Base-by-base conservation (phyloP, 1,140 invertebrate species). In the Brachionus rotundiformis region DNA sequence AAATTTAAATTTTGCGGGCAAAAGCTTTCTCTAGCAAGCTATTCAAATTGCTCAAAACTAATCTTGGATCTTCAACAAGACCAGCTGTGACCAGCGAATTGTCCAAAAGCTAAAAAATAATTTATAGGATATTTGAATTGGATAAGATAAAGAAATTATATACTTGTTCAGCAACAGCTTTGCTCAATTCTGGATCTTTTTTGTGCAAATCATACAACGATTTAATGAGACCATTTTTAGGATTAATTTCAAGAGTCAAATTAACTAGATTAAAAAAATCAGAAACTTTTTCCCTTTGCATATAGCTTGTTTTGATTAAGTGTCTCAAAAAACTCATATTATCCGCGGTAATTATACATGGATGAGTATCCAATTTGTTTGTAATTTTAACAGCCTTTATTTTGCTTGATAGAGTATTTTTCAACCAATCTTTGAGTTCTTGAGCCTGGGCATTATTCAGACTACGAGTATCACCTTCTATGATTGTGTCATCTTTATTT, bases 281-380 rank as follows among this genome's bases (percentile, higher is more conserved):
- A 6, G n/a, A 13, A 2, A 44, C 39, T 84, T 94, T 90, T 85
- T 93, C 83, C 95, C 94, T 84, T 95, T 93, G 0, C 92, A 85
- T 94, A 92, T 71, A 93, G 91, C 84, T 95, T 94, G 3, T 94
- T 63, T 93, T 91, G 79, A 98, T 92, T 84, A 98, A 97, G 87
- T 98, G 95, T 82, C 96, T 89, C 0, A 95, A 95, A 8, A 94
- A 93, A 0, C 93, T 95, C 95, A 98, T 97, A 88, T 98, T 95
- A 84, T 94, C 92, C 0, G 97, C 93, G 1, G 94, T 96, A 0
- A 98, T 91, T 1, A 96, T 93, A 87, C 95, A 97, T 0, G 96
- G 95, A 90, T 98, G 95, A 1, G 91, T 91, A 81, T 94, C 93
- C 16, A 98, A 87, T 39, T 93, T 91, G 29, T 92, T 91, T 0